These are phyloP conservation scores for Synanthedon andrenaeformis DNA, from an alignment of 2,888 invertebrate genomes.

Conservation along the genomic window DNA sequence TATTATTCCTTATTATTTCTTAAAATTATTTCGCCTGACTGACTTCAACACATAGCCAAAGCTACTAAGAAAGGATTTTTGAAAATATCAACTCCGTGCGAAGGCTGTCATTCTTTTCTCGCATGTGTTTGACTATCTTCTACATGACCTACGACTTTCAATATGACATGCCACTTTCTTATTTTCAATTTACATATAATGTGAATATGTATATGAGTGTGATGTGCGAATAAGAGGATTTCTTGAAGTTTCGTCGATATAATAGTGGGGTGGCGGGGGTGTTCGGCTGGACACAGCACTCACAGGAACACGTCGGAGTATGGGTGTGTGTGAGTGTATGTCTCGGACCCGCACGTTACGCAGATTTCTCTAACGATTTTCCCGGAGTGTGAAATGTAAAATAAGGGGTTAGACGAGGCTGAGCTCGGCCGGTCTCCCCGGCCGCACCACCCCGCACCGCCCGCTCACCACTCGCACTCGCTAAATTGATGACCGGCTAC, in stretches of 20 bases:
- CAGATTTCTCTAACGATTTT: conserved; percentile 72
- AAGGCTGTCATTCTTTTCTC: too few relatives aligned
- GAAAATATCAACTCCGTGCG: too few relatives aligned
- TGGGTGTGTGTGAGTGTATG: conserved; percentile 44
- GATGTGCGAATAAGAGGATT: conserved; percentile 54
- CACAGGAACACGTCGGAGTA: conserved; percentile 6
- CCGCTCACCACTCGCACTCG: conserved; percentile 19
- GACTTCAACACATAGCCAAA: too few relatives aligned
- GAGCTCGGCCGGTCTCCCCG: conserved; percentile 34
- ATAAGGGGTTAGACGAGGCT: conserved; percentile 68
- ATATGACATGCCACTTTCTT: too few relatives aligned
- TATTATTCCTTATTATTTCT: too few relatives aligned
- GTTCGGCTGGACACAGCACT: conserved; percentile 36
- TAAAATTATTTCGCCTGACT: too few relatives aligned
- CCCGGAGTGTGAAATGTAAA: conserved; percentile 71
- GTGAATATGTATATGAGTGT: conserved; percentile 33
- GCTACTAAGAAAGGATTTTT: too few relatives aligned
- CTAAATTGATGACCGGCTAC: conserved; percentile 65
- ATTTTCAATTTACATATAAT: conserved; percentile 34
- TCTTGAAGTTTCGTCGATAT: conserved; percentile 68
- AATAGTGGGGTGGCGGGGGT: conserved; percentile 33
- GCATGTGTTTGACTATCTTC: too few relatives aligned
- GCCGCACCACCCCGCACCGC: conserved; percentile 27
- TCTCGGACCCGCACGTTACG: conserved; percentile 68
- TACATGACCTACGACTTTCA: too few relatives aligned